Evolutionary conservation across 1,140 invertebrate genomes (phyloP), one percentile per base, ranked within the genome.

Genomic region (Dufourea novaeangliae): DNA sequence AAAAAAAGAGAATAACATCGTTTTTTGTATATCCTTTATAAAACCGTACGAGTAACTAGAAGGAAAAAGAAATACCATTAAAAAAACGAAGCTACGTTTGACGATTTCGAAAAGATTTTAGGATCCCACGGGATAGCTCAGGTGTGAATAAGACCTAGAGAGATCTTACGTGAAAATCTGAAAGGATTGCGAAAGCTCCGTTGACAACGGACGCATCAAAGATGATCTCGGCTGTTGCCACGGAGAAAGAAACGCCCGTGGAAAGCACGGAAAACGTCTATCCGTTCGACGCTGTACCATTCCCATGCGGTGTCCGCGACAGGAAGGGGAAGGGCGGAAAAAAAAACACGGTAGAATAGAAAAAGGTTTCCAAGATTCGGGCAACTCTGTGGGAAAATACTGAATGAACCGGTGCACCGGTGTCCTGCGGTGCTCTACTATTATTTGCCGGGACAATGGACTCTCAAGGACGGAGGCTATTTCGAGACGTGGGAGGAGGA

Each of bases 311-410:
- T 74, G 12, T 39, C 6, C 1, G 22, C 22, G 1, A 50, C 54
- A 46, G 66, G 78, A 80, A 85, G 73, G 73, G 71, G 56, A 75
- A 50, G 72, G 56, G 39, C 82, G 61, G 76, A 87, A 87, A 86
- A 85, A 86, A 89, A 85, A 82, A 86, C 61, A n/a, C n/a, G n/a
- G 78, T 70, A 87, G 84, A 90, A 89, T 90, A 86, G 87, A 90
- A 88, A 87, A 89, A 86, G 85, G 76, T 91, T 91, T 91, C 88
- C 87, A 89, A 84, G 78, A 90, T 91, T 91, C 85, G 78, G 85
- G 82, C 81, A 88, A 89, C 63, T 87, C 84, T 91, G 90, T 92
- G 90, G 89, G 90, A 91, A 92, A 88, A 73, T 79, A 90, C 81
- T 84, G 69, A 88, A 85, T 76, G 84, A 88, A 83, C 80, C 54